Base-by-base conservation (phyloP, 2,888 invertebrate genomes). In the Torymus aiolomorphi region DNA sequence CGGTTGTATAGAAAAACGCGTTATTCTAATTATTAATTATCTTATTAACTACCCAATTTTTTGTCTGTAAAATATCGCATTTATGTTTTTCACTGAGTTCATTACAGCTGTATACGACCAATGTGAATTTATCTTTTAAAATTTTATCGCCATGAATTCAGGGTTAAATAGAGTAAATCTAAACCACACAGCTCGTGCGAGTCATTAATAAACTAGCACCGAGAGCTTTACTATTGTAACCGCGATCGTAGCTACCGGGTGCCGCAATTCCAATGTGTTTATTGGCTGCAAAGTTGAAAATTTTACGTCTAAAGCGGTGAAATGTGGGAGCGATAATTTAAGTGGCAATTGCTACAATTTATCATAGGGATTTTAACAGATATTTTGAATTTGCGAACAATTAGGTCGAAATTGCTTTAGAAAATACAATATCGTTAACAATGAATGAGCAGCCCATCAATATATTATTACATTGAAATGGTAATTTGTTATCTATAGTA, bases 191-290 rank as follows among this genome's bases (percentile, higher is more conserved):
- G 56, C 62, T 56, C 20, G 76, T 20, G 51, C 73, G n/a, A 70
- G 62, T 62, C 70, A 57, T 76, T 76, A 76, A 78, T 78, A 66
- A 66, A 72, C 59, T 72, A 71, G 59, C 31, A 57, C n/a, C 56
- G 56, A 24, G 67, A 16, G 20, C 31, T 71, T 66, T 71, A 65
- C 71, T 18, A 66, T 72, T 67, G 73, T 67, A 67, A 73, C 59
- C 51, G 54, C 52, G 61, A 61, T 52, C 11, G 24, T 61, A 56
- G 57, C 63, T 56, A 18, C 51, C 51, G 65, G 16, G 42, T n/a
- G 63, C 56, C 65, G 51, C 67, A 72, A 18, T 73, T 72, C 42
- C 72, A 42, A 59, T 66, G 66, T 24, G 31, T 62, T 78, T 57
- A 51, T 72, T 18, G 56, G 18, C 59, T 61, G 62, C 61, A 67